A percentile compares a stretch with the other conserved stretches of the same genome.
Evolutionary conservation across 1,140 invertebrate species (phyloP).

Genomic region (Sinella curviseta): DNA sequence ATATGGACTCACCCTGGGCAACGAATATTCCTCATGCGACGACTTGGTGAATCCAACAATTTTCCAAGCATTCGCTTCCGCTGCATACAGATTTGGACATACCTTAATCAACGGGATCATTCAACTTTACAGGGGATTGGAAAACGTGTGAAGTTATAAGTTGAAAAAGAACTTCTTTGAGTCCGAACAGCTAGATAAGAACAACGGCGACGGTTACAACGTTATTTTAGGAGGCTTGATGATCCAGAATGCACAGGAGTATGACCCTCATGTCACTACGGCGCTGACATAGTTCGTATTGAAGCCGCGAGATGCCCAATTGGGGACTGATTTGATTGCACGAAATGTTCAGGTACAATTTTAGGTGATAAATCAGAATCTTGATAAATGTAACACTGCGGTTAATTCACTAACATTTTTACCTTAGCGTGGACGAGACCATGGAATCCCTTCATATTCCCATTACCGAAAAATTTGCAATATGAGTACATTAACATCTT

Average conservation of each 20-base stretch:
- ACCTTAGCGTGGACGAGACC: slow-evolving; percentile 65
- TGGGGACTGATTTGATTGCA: slow-evolving; percentile 83
- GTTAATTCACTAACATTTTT: background rate
- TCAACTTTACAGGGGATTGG: background rate
- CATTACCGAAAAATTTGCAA: slow-evolving; percentile 62
- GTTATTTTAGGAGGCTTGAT: slow-evolving; percentile 82
- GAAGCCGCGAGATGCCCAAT: slow-evolving; percentile 57
- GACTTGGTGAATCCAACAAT: slow-evolving; percentile 53
- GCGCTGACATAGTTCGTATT: slow-evolving; percentile 64
- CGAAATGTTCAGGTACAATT: slow-evolving; percentile 80
- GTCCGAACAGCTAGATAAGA: background rate
- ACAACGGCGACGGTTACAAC: slow-evolving; percentile 57
- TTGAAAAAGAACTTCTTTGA: slow-evolving; percentile 1
- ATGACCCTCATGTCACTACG: slow-evolving; percentile 53
- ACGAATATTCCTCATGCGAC: slow-evolving; percentile 51
- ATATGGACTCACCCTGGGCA: slow-evolving; percentile 19
- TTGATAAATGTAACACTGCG: background rate
- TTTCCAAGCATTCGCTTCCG: slow-evolving; percentile 57
- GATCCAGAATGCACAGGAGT: slow-evolving; percentile 73
- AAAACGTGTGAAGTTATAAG: background rate
- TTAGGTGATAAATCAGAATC: background rate
- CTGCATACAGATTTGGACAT: slow-evolving; percentile 60
- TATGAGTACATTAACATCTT: slow-evolving; percentile 64
- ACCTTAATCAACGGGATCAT: slow-evolving; percentile 38
- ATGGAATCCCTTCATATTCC: slow-evolving; percentile 66